These are phyloP conservation scores for crab-eating macaque (Macaca fascicularis) DNA, from an alignment of 2,113 vertebrate species.

Conservation along the genomic window T2T-MFA8v1.1 NC_088390.1:45956501-45957000, in stretches of 20 bases:
- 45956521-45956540: neutral
- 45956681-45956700: neutral
- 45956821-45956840: neutral
- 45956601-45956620: neutral
- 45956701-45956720: neutral
- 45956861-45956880: neutral
- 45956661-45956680: neutral
- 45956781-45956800: neutral
- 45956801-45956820: constrained; percentile 23
- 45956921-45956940: neutral
- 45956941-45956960: neutral
- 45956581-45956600: neutral
- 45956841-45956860: neutral
- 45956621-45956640: constrained; percentile 19
- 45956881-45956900: neutral
- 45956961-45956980: neutral
- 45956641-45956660: neutral
- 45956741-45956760: constrained; percentile 1
- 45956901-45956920: neutral
- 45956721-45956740: neutral
- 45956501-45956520: no score
- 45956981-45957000: neutral
- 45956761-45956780: neutral
- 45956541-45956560: neutral
- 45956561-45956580: neutral